Percentiles rank a stretch among this genome's conserved stretches.
Conservation (phyloP, 2,797 vertebrate species). For the Tachyglossus aculeatus region DNA sequence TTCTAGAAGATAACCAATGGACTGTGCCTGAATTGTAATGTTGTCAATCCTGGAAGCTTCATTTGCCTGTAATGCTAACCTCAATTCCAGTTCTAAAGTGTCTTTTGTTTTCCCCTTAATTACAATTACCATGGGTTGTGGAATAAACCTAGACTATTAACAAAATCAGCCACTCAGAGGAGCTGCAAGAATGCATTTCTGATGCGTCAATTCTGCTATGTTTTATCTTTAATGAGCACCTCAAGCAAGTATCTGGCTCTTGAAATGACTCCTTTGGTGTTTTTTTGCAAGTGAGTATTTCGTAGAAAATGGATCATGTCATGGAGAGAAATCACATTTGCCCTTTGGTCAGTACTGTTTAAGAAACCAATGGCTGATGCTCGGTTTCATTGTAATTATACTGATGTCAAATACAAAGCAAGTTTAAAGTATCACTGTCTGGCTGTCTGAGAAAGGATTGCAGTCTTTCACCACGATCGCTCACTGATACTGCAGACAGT, state of each 20-base stretch:
- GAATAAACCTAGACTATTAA: neutral
- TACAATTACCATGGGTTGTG: neutral
- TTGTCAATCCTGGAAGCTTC: constrained; percentile 2
- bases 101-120: neutral
- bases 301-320: constrained; percentile 20
- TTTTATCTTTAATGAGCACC: constrained; percentile 26
- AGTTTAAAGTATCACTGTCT: neutral
- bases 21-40: neutral
- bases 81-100: constrained; percentile 17
- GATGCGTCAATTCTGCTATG: neutral
- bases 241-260: neutral
- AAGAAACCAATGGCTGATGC: constrained; percentile 10
- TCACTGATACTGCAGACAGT: too few relatives aligned
- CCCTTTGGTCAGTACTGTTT: constrained; percentile 30
- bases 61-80: neutral
- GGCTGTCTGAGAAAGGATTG: too few relatives aligned
- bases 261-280: neutral
- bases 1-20: neutral
- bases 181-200: neutral
- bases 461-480: too few relatives aligned
- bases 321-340: constrained; percentile 30
- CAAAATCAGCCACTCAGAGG: neutral
- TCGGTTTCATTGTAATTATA: constrained; percentile 43
- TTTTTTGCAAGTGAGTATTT: constrained; percentile 20
- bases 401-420: constrained; percentile 12